Evolutionary conservation across 2,113 vertebrate genomes (phyloP), one percentile per base, ranked within the genome.

Genomic region (Asarcornis scutulata): DNA sequence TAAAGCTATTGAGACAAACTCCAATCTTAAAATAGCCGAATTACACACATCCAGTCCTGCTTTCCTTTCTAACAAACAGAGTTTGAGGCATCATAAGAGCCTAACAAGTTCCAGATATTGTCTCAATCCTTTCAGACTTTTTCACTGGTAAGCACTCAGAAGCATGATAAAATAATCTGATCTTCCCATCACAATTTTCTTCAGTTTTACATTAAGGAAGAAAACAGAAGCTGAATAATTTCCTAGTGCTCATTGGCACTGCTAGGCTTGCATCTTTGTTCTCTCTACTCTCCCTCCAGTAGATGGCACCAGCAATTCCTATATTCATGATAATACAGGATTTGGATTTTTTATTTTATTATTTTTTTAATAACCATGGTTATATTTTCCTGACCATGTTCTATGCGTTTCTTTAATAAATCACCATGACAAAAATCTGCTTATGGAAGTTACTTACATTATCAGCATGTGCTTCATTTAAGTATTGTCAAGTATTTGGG

Each of bases 251-350:
- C 1, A 0, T 66, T 78, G 78, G 83, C 27, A 87, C 52, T 7
- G 6, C 29, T 58, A 4, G 3, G 23, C 26, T 38, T 83, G 14
- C 18, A 62, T 40, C 38, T 68, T 80, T 38, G 53, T 78, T 67
- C 68, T 23, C 59, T 72, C 64, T 81, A 10, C 72, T 91, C 94
- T 92, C n/a, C 55, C 26, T 92, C 95, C 97, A 96, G 94, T 91
- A 98, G 96, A 79, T 97, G 97, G 96, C 95, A 95, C 74, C 91
- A 96, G 78, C 59, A 96, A 96, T 92, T 96, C 80, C 86, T 85
- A 14, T 50, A 94, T 97, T 94, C n/a, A 32, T 80, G 46, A 42
- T n/a, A 63, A 79, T 31, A 72, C 38, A 13, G 3, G 6, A 16
- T 5, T 74, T 50, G 53, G 36, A 40, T 40, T 40, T 5, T 40